Percentiles rank a stretch among this genome's conserved stretches.
phyloP scores from a whole-genome alignment of 2,113 vertebrate genomes.

The Marmota monax region DNA sequence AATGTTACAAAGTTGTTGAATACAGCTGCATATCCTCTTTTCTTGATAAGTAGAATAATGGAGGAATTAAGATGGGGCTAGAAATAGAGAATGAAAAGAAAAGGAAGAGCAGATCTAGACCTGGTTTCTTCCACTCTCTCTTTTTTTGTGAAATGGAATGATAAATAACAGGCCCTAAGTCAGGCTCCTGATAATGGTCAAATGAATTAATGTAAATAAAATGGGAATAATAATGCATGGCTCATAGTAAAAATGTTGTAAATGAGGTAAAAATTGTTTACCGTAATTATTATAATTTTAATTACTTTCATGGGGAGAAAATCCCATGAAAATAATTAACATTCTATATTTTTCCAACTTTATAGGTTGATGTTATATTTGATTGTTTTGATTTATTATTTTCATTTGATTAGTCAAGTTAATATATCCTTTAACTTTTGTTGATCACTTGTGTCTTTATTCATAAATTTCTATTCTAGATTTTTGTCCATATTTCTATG shows the following conservation, averaged over 20 bases:
- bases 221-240: not conserved
- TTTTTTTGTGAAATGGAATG: not conserved
- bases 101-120: not conserved
- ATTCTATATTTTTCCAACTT: not conserved
- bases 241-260: not conserved
- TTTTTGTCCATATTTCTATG: not conserved
- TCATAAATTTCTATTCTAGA: not conserved
- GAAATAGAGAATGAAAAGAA: not conserved
- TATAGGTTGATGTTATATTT: conserved; percentile 22
- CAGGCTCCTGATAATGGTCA: not conserved
- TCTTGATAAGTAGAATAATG: not conserved
- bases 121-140: not conserved
- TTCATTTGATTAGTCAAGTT: not conserved
- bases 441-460: not conserved
- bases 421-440: not conserved
- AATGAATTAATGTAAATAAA: not conserved
- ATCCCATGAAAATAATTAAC: not conserved
- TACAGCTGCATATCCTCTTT: not conserved
- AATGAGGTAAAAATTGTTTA: not conserved
- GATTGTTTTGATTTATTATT: conserved; percentile 1
- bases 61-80: not conserved
- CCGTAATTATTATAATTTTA: not conserved
- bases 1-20: not conserved
- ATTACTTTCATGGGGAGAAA: not conserved
- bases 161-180: not conserved